Conservation (phyloP, 1,140 invertebrate genomes). For the Papilio machaon region DNA sequence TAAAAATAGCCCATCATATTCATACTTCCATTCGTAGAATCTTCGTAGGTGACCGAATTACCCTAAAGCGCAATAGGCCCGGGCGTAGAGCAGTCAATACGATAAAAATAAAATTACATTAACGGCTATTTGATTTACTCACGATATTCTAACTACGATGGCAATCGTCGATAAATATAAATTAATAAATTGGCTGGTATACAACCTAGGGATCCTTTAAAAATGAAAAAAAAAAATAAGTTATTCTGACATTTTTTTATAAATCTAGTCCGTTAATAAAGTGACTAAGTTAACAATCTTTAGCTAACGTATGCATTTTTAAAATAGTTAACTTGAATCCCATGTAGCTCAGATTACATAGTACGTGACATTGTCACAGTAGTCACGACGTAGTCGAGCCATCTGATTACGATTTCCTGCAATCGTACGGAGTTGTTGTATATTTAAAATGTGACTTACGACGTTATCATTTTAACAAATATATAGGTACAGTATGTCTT, state of each 20-base stretch:
- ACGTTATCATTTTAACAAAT: background rate
- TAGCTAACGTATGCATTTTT: background rate
- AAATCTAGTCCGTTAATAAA: too few species aligned
- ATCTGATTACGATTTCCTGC: constrained; percentile 3
- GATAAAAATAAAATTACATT: too few species aligned
- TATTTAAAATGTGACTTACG: background rate
- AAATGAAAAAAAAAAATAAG: too few species aligned
- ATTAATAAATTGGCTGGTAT: too few species aligned
- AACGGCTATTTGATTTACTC: too few species aligned
- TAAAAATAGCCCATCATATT: background rate
- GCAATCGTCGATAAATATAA: too few species aligned
- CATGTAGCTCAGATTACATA: background rate
- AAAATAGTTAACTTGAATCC: background rate
- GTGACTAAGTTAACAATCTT: background rate
- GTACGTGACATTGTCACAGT: background rate
- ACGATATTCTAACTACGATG: too few species aligned
- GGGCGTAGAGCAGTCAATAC: too few species aligned
- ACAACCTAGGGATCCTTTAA: too few species aligned
- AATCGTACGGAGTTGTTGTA: background rate
- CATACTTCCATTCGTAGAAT: background rate
- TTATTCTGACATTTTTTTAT: too few species aligned
- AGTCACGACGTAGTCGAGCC: background rate
- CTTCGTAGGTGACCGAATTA: background rate
- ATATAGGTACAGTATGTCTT: background rate
- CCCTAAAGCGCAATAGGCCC: background rate